Evolutionary conservation across 1,140 invertebrate species (phyloP).

Genomic region (Atta cephalotes): DNA sequence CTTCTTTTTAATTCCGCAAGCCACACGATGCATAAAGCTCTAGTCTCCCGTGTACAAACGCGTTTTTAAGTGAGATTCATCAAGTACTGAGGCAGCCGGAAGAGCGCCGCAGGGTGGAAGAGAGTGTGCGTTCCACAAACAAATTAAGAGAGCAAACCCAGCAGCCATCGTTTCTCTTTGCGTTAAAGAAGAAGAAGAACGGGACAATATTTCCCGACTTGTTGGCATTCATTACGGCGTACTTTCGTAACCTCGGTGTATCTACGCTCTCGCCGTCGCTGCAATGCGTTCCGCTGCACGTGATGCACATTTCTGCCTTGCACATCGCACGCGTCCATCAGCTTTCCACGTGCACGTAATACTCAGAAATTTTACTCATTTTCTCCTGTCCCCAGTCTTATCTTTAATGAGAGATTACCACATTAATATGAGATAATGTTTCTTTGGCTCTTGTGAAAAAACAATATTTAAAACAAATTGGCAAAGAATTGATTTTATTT

Average conservation of each 20-base stretch:
- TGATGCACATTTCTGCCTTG: not conserved
- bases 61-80: slow-evolving; percentile 46
- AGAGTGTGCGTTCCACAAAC: slow-evolving; percentile 39
- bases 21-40: slow-evolving; percentile 13
- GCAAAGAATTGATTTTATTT: too few species aligned
- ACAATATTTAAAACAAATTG: too few species aligned
- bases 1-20: not conserved
- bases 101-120: too few species aligned
- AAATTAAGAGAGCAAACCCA: slow-evolving; percentile 45
- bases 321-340: not conserved
- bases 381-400: not conserved
- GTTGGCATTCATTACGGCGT: slow-evolving; percentile 68
- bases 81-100: not conserved
- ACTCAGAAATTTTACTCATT: not conserved
- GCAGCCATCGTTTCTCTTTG: slow-evolving; percentile 30
- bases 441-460: not conserved
- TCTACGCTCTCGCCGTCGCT: not conserved
- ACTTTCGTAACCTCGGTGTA: slow-evolving; percentile 66
- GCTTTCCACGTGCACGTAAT: not conserved
- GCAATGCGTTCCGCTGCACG: not conserved
- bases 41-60: not conserved
- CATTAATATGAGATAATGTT: not conserved
- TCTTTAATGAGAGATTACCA: not conserved
- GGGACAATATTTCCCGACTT: slow-evolving; percentile 64
- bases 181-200: slow-evolving; percentile 19